Conservation (phyloP, 2,113 vertebrate species). For the Takifugu flavidus region DNA sequence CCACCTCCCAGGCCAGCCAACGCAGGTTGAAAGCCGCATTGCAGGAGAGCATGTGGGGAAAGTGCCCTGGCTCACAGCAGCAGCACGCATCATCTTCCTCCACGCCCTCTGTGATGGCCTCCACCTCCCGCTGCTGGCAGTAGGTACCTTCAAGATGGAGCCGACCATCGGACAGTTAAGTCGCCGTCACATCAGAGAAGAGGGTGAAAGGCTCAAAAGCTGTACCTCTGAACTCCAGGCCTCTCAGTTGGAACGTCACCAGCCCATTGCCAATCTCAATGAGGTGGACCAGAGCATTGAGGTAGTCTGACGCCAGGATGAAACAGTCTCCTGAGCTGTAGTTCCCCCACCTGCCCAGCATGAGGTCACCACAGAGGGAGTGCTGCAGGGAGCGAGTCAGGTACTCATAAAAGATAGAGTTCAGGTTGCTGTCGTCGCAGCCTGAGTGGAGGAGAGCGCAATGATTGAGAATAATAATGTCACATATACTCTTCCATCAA, state of each 20-base stretch:
- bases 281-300: conserved; percentile 96
- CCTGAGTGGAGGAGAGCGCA: conserved; percentile 67
- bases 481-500: no score
- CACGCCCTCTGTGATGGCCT: conserved; percentile 94
- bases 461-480: no score
- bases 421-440: conserved; percentile 93
- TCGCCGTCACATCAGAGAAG: no score
- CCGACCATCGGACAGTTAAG: background rate
- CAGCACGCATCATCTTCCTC: conserved; percentile 93
- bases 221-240: conserved; percentile 96
- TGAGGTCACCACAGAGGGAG: conserved; percentile 91
- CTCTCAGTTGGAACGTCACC: conserved; percentile 95
- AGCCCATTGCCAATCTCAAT: conserved; percentile 95
- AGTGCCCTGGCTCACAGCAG: conserved; percentile 90
- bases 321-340: conserved; percentile 95
- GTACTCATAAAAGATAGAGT: conserved; percentile 98
- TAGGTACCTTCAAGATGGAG: conserved; percentile 83
- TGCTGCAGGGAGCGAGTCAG: conserved; percentile 94
- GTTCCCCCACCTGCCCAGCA: conserved; percentile 96
- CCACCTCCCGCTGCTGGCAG: conserved; percentile 97
- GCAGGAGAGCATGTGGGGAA: conserved; percentile 91
- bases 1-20: conserved; percentile 97
- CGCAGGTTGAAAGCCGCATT: conserved; percentile 94
- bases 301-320: conserved; percentile 96
- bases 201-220: no score